Evolutionary conservation across 2,888 invertebrate species (phyloP).

Genomic region (Augochlorella aurata): DNA sequence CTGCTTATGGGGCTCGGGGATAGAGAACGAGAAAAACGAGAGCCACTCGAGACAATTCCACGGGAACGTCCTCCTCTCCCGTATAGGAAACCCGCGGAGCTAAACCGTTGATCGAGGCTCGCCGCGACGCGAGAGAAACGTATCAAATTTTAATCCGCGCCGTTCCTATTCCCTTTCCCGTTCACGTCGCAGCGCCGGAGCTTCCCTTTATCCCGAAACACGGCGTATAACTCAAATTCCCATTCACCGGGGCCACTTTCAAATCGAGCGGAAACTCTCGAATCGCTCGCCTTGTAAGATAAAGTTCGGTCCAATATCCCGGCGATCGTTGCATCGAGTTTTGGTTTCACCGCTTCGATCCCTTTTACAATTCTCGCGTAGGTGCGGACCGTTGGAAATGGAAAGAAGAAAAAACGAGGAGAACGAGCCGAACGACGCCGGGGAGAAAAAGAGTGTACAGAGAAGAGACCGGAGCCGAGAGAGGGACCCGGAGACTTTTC

Average conservation of each 20-base stretch:
- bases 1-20: not conserved
- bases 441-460: not conserved
- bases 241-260: slow-evolving; percentile 19
- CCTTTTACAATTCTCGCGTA: not conserved
- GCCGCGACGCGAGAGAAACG: not conserved
- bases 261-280: slow-evolving; percentile 15
- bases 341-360: not conserved
- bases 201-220: slow-evolving; percentile 15
- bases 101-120: not conserved
- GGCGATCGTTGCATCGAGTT: slow-evolving; percentile 1
- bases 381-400: not conserved
- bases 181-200: not conserved
- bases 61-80: not conserved
- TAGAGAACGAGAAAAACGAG: not conserved
- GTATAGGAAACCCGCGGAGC: not conserved
- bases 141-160: slow-evolving; percentile 11
- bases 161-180: not conserved
- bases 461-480: not conserved
- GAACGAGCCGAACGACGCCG: not conserved
- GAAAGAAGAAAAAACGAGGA: not conserved
- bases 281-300: slow-evolving; percentile 9
- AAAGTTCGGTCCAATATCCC: slow-evolving; percentile 10
- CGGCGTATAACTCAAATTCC: slow-evolving; percentile 20
- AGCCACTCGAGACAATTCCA: not conserved
- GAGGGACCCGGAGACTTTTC: not conserved